These are phyloP conservation scores for Bufo bufo DNA, from an alignment of 2,113 vertebrate genomes.

Conservation along the genomic window DNA sequence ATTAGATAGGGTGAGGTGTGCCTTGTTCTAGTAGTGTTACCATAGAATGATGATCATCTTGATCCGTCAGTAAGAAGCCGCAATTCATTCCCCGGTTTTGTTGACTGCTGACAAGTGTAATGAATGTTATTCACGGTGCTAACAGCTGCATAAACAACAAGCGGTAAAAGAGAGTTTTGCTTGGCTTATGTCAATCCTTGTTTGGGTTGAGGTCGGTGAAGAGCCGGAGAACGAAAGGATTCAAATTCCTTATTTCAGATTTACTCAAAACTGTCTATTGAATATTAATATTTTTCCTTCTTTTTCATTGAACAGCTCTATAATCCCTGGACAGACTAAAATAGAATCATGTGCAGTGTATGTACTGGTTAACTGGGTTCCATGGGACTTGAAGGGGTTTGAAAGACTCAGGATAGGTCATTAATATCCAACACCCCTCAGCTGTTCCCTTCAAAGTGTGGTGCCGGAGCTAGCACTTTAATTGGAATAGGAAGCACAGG, in stretches of 20 bases:
- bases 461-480: no score
- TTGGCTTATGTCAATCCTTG: constrained; percentile 2
- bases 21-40: constrained; percentile 21
- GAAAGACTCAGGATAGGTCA: no score
- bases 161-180: constrained; percentile 5
- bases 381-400: neutral
- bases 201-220: neutral
- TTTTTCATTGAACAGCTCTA: neutral
- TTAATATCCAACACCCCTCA: no score
- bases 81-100: neutral
- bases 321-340: neutral
- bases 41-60: constrained; percentile 38
- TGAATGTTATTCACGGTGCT: constrained; percentile 10
- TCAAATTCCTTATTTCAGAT: neutral
- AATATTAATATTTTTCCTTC: neutral
- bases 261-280: neutral
- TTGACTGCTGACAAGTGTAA: constrained; percentile 32
- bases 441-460: no score
- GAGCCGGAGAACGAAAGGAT: constrained; percentile 3
- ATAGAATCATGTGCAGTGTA: neutral
- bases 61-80: neutral
- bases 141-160: constrained; percentile 29
- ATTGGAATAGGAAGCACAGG: no score
- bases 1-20: neutral
- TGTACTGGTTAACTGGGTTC: neutral